phyloP scores from a whole-genome alignment of 2,113 vertebrate genomes.

The Tragelaphus buxtoni region DNA sequence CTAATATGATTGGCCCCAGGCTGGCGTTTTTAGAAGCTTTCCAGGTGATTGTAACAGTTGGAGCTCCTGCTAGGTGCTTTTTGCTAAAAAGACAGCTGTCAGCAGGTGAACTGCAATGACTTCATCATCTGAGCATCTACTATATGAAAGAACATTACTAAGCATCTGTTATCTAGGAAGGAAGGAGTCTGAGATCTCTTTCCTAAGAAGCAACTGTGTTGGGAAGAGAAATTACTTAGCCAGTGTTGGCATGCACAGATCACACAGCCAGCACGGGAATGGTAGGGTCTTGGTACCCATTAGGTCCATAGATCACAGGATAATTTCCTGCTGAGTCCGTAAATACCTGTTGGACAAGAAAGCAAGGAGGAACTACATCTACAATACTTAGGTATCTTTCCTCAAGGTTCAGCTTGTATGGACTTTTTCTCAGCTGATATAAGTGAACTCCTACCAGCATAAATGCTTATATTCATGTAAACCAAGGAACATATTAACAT shows the following conservation, averaged over 20 bases:
- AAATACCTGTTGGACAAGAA: not conserved
- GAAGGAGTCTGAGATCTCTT: not conserved
- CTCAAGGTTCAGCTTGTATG: not conserved
- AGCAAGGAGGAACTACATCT: not conserved
- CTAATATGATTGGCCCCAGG: too few species aligned
- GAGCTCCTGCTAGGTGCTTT: not conserved
- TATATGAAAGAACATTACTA: not conserved
- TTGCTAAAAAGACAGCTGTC: not conserved
- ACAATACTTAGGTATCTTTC: not conserved
- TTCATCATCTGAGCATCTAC: not conserved
- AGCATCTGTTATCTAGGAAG: not conserved
- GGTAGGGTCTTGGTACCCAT: not conserved
- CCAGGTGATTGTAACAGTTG: not conserved
- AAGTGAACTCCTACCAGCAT: not conserved
- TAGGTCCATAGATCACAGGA: not conserved
- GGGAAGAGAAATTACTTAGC: not conserved
- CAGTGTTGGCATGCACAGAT: not conserved
- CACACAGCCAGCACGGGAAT: not conserved
- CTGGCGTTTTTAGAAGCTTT: not conserved
- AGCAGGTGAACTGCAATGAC: not conserved
- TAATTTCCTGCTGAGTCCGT: not conserved
- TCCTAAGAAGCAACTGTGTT: not conserved
- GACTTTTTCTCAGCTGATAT: not conserved
- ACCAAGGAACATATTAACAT: not conserved
- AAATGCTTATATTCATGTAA: not conserved